phyloP scores from a whole-genome alignment of 2,113 vertebrate species.

The Nyctibius bracteatus region DNA sequence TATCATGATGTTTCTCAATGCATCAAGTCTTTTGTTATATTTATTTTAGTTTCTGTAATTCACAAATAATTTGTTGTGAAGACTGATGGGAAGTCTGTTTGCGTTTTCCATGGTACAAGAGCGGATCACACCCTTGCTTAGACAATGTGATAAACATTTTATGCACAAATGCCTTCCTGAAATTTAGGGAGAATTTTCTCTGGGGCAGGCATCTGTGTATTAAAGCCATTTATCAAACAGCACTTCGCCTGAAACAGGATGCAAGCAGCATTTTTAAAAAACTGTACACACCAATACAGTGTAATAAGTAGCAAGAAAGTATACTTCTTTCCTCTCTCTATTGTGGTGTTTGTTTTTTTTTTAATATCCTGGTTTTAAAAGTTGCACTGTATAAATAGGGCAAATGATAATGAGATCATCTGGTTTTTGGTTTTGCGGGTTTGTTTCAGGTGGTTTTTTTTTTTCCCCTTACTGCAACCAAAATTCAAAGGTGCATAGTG shows the following conservation, averaged over 20 bases:
- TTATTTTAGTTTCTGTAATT: neutral
- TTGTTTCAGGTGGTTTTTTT: rapidly evolving
- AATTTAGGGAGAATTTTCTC: neutral
- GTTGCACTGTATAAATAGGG: neutral
- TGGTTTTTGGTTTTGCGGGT: rapidly evolving
- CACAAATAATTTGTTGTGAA: neutral
- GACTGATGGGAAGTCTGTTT: neutral
- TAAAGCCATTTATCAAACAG: constrained; percentile 16
- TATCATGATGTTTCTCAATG: neutral
- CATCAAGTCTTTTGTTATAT: neutral
- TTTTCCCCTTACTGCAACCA: neutral
- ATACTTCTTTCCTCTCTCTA: neutral
- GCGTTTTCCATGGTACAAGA: neutral
- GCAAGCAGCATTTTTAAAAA: neutral
- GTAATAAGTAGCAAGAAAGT: neutral
- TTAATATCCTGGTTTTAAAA: neutral
- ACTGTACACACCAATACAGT: neutral
- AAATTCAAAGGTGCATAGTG: neutral
- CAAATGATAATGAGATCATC: neutral
- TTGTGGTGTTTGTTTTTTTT: neutral
- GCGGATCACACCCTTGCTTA: neutral
- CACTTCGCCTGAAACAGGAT: neutral
- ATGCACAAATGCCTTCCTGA: neutral
- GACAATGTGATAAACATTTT: neutral
- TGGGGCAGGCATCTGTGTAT: neutral